These are phyloP conservation scores for Erebia palarica DNA, from an alignment of 2,888 invertebrate species.

Conservation along the genomic window DNA sequence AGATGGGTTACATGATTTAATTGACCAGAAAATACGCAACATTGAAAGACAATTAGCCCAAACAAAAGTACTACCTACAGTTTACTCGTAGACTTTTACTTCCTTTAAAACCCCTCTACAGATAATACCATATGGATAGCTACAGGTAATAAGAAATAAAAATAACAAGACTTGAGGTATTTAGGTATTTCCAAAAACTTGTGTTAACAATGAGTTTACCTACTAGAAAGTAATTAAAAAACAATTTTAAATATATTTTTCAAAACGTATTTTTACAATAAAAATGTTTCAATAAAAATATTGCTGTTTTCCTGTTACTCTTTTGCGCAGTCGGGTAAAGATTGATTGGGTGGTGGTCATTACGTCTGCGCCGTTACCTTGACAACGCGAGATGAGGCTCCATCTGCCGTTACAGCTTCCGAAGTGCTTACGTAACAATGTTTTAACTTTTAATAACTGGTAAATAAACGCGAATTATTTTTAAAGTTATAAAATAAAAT, in stretches of 20 bases:
- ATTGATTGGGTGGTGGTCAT: conserved; percentile 44
- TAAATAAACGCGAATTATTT: background rate
- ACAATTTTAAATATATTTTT: too few species aligned
- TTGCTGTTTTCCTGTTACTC: background rate
- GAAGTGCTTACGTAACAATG: conserved; percentile 51
- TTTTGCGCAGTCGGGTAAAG: conserved; percentile 19
- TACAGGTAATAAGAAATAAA: background rate
- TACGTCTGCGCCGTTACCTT: conserved; percentile 68
- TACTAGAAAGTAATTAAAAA: too few species aligned
- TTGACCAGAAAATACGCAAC: conserved; percentile 18
- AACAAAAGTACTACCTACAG: background rate
- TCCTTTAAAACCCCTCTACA: background rate
- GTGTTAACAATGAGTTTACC: background rate
- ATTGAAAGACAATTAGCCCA: conserved; percentile 12
- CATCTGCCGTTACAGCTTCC: conserved; percentile 64
- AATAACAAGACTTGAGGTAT: background rate
- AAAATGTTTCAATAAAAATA: background rate
- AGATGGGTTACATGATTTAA: conserved; percentile 17
- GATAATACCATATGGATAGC: background rate
- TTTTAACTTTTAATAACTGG: conserved; percentile 24
- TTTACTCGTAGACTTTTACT: conserved; percentile 8
- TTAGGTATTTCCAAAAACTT: background rate
- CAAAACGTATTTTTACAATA: background rate
- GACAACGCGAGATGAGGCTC: conserved; percentile 60
- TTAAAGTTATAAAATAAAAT: background rate